Evolutionary conservation across 1,140 invertebrate species (phyloP), one percentile per base, ranked within the genome.

Genomic region (Linepithema humile): DNA sequence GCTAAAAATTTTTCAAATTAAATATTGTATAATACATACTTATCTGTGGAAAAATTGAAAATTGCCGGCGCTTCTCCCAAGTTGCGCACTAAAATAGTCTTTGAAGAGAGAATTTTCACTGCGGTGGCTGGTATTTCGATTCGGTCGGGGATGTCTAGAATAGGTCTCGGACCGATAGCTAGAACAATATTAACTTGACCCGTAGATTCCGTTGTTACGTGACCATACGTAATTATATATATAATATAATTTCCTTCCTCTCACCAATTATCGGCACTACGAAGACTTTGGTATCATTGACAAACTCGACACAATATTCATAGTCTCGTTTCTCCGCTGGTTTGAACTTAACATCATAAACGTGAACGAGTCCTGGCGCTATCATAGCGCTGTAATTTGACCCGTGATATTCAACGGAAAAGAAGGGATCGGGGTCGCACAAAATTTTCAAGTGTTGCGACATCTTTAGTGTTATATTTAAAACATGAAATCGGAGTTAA

Each of bases 101-200:
- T 92, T 29, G 90, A 88, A 1, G 93, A 91, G 6, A 74, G 1
- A 20, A 95, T 89, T 82, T 94, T 95, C 0, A 95, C 92, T 2
- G 93, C 91, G 40, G 93, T 93, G 0, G 80, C 67, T 17, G 92
- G 92, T 45, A 95, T 60, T 10, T 90, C 80, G n/a, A 95, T 93
- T 7, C 70, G 50, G 89, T 95, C 95, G 1, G 95, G 95, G 60
- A 95, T 90, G 75, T 95, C 92, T 4, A 95, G 83, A 10, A 95
- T 77, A 4, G 94, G 91, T 82, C 94, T 88, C 6, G 92, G 89
- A 2, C 94, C 93, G 32, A 95, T 90, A 3, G 92, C 95, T 95
- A 48, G 23, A 88, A 48, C 10, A 40, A 69, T 70, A 62, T 82
- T 60, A 64, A 40, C 5, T n/a, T 74, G 26, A 15, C 20, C 26